Base-by-base conservation (phyloP, 2,113 vertebrate species). In the Rhinopomastus cyanomelas region DNA sequence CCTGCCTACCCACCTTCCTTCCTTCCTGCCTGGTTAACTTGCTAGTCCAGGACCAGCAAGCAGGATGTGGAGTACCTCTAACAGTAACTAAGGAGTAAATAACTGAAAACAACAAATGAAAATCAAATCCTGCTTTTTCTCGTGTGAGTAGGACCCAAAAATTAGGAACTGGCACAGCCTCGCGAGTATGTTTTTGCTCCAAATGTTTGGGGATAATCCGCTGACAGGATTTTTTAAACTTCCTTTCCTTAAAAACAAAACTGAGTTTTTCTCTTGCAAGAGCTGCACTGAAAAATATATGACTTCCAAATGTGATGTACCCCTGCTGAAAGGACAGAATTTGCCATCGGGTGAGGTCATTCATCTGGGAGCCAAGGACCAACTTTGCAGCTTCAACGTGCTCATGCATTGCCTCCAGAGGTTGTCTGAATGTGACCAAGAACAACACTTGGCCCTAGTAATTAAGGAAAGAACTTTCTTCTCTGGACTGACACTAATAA, bases 381-480 rank as follows among this genome's bases (percentile, higher is more conserved):
- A 60, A 34, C 26, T 62, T 48, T 32, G 5, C 1, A 0, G n/a
- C 42, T 17, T 0, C 0, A 34, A 9, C 2, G 1, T 0, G 1
- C 17, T 56, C 1, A 0, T 44, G 36, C 0, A 1, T 12, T 1
- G 5, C 19, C 73, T 67, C 49, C 62, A 12, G 68, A 60, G 46
- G 18, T 16, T 76, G 12, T 6, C 66, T 19, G 78, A 46, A 65
- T n/a, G 44, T 52, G 69, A 72, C 59, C 85, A 79, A 37, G 15
- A 62, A 23, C 52, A 88, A 25, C 59, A 26, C 21, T 56, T 95
- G 62, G 16, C 30, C 8, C 27, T 36, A 12, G 56, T 20, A 92
- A 37, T 46, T 16, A 30, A 68, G 25, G 10, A 32, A 42, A 61
- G 16, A 34, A 55, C 61, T 44, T 85, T 29, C 23, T 76, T 8